Evolutionary conservation across 2,888 invertebrate genomes (phyloP).

Genomic region (Drosophila macrospina): DNA sequence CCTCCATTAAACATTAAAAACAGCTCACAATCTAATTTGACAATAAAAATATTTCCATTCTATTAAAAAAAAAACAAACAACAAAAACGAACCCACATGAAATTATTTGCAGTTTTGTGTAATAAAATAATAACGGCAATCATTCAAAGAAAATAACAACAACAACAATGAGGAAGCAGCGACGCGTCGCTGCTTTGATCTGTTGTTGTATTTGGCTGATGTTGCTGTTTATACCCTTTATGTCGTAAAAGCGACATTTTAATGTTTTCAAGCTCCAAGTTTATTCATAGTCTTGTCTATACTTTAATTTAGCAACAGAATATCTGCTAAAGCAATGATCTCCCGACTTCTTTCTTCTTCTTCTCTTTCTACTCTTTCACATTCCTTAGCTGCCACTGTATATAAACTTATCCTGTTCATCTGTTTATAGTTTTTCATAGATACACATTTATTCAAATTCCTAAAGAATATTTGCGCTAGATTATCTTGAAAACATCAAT

Average conservation of each 20-base stretch:
- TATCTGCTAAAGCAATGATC: too few species aligned
- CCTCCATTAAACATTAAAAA: constrained; percentile 48
- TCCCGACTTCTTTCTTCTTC: neutral
- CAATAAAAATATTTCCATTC: constrained; percentile 41
- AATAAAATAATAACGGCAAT: constrained; percentile 70
- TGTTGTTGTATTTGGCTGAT: constrained; percentile 13
- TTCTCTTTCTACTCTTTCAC: neutral
- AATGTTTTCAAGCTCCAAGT: too few species aligned
- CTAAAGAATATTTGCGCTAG: neutral
- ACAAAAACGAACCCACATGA: constrained; percentile 16
- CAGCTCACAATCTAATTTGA: constrained; percentile 54
- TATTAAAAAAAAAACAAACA: constrained; percentile 1
- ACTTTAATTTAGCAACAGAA: too few species aligned
- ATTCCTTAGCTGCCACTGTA: neutral
- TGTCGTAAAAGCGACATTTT: neutral
- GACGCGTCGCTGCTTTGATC: constrained; percentile 15
- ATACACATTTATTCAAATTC: too few species aligned
- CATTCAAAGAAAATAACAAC: constrained; percentile 44
- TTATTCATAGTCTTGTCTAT: too few species aligned
- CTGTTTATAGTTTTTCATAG: too few species aligned
- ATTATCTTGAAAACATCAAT: neutral
- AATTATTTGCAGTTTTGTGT: constrained; percentile 47
- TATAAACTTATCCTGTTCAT: too few species aligned
- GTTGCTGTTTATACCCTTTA: constrained; percentile 23
- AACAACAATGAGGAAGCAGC: constrained; percentile 49